Evolutionary conservation across 2,797 vertebrate genomes (phyloP).

Genomic region (Acropternis orthonyx): DNA sequence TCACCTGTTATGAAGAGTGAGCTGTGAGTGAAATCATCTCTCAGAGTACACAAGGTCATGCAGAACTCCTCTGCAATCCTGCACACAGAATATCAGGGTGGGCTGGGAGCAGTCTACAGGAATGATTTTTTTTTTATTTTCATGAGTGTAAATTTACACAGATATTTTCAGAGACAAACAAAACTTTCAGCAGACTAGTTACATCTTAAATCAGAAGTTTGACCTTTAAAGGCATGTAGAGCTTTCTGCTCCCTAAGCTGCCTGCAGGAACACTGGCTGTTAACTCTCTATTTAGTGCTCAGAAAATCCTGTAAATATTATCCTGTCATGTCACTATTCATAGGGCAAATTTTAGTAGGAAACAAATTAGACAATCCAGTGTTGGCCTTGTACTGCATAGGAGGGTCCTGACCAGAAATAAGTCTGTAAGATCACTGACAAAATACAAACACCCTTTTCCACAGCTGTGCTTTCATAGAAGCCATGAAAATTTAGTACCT

Average conservation of each 20-base stretch:
- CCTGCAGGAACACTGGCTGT: neutral
- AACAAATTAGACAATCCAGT: neutral
- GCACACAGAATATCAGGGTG: neutral
- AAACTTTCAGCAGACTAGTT: neutral
- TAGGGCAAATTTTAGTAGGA: neutral
- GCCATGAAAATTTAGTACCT: neutral
- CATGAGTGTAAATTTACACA: neutral
- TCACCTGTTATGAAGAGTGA: constrained; percentile 20
- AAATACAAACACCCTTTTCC: neutral
- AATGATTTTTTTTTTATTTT: neutral
- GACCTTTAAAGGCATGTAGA: constrained; percentile 12
- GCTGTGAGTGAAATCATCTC: constrained; percentile 40
- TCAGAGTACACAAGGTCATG: neutral
- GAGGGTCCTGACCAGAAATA: neutral
- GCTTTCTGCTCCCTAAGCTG: neutral
- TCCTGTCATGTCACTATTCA: neutral
- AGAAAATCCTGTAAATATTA: neutral
- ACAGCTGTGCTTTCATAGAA: neutral
- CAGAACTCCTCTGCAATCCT: constrained; percentile 5
- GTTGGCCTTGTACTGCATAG: neutral
- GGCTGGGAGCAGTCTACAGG: neutral
- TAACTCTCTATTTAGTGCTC: neutral
- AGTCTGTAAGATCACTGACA: neutral
- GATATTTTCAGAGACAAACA: constrained; percentile 11
- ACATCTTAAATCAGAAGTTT: constrained; percentile 7